Percentiles rank a stretch among this genome's conserved stretches.
Conservation (phyloP, 2,113 vertebrate species). For the Cervus canadensis region DNA sequence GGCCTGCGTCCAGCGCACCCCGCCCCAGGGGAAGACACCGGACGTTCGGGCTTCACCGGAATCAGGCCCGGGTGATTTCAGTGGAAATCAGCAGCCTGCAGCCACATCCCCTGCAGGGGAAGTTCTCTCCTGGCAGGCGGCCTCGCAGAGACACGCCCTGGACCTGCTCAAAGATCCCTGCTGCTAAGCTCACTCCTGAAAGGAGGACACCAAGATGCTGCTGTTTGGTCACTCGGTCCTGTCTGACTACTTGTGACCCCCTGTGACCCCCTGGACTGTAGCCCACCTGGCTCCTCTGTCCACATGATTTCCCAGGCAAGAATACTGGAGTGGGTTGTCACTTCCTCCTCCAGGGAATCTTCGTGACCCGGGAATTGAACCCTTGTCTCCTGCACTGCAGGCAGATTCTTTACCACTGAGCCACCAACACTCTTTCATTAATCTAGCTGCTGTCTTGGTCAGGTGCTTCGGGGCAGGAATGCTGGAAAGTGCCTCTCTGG, state of each 20-base stretch:
- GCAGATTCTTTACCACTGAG: not conserved
- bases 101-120: conserved; percentile 33
- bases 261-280: not conserved
- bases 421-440: not conserved
- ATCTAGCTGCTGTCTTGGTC: not conserved
- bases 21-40: not conserved
- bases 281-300: not conserved
- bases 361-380: fast-evolving
- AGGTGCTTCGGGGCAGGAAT: not conserved
- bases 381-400: not conserved
- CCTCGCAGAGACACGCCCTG: conserved; percentile 15
- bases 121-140: not conserved
- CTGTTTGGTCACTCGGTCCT: fast-evolving
- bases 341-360: not conserved
- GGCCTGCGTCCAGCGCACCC: not conserved
- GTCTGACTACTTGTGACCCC: not conserved
- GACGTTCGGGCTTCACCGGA: not conserved
- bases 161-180: not conserved
- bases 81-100: conserved; percentile 58
- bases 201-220: not conserved
- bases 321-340: not conserved
- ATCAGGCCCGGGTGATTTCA: conserved; percentile 13
- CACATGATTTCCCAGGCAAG: not conserved
- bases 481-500: fast-evolving
- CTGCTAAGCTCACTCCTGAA: not conserved